Base-by-base conservation (phyloP, 2,113 vertebrate species). In the Thinocorus orbignyianus region DNA sequence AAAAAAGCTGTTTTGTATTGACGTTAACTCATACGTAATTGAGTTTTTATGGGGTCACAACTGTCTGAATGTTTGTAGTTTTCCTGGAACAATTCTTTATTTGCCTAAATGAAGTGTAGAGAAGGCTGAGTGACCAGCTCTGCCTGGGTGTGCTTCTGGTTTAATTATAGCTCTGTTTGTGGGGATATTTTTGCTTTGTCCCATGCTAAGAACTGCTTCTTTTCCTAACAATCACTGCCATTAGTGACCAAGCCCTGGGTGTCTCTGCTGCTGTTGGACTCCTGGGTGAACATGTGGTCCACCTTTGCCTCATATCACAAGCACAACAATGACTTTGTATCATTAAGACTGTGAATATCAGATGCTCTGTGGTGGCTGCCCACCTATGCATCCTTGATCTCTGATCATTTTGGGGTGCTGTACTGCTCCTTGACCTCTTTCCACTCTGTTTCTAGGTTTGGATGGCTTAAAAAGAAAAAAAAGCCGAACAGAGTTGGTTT, bases 31-130 rank as follows among this genome's bases (percentile, higher is more conserved):
- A 51, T 92, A 93, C 78, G 92, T 95, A 97, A 95, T 89, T 95
- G 88, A 92, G 84, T 94, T 96, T 96, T 96, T 96, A 96, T 93
- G 91, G 95, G 95, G 92, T 96, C 95, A 85, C 89, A 95, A 96
- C 86, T 92, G 86, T 61, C 83, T 95, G 93, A 72, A 74, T 92
- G 82, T 88, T 96, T 90, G 86, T 93, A 87, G 80, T 92, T 89
- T 93, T 96, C 95, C 86, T 91, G 94, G 96, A 94, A 95, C 70
- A 65, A 71, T 85, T 91, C 81, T 96, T 85, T 82, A 91, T 91
- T 96, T 97, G 96, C 91, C 70, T 94, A 82, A 96, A 94, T 87
- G 86, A 89, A 92, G 91, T 85, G 70, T 93, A 87, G 91, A 89
- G 92, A 82, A 89, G 62, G 58, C 88, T 91, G 83, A 90, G 88